Conservation (phyloP, 2,113 vertebrate genomes). For the Sylvietta virens region DNA sequence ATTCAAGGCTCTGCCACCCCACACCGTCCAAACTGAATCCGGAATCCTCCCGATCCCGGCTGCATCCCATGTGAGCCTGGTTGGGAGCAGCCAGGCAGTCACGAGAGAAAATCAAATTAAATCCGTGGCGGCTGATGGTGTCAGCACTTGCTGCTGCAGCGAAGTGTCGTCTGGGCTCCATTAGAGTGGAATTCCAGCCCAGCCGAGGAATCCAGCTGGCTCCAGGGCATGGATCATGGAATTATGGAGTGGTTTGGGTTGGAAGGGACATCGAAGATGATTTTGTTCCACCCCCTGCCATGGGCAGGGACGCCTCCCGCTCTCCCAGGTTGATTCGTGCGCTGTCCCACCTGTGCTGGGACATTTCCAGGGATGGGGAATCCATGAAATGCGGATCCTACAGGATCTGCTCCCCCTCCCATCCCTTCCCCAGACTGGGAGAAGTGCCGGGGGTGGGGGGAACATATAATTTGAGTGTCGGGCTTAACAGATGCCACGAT, state of each 20-base stretch:
- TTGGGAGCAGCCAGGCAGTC: not conserved
- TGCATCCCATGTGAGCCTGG: not conserved
- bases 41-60: not conserved
- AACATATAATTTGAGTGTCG: not conserved
- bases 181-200: not conserved
- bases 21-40: not conserved
- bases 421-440: not conserved
- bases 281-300: not conserved
- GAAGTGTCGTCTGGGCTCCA: not conserved
- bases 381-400: not conserved
- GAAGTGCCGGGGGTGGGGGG: accelerated
- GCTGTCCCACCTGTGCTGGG: not conserved
- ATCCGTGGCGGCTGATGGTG: not conserved
- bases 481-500: not conserved
- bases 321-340: accelerated
- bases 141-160: not conserved
- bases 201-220: not conserved
- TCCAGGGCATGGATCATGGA: not conserved
- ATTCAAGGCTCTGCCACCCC: not conserved
- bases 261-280: not conserved
- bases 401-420: not conserved
- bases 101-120: not conserved
- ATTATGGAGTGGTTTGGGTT: not conserved
- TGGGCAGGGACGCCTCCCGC: not conserved
- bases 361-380: not conserved